Conservation (phyloP, 2,113 vertebrate species). For the Cardinalis cardinalis region DNA sequence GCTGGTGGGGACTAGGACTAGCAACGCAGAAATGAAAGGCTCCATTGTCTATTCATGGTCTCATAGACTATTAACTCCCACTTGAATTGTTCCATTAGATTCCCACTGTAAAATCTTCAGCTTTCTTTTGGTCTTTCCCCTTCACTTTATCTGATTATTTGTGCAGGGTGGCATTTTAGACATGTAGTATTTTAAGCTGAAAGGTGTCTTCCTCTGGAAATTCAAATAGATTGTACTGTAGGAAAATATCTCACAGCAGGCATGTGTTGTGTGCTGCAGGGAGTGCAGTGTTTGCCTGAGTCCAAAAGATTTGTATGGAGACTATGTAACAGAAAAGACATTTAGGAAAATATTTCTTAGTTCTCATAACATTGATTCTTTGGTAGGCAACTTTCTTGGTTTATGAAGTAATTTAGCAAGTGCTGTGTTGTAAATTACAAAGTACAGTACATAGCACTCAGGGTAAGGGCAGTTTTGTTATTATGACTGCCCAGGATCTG, state of each 20-base stretch:
- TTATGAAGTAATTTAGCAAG: conserved; percentile 39
- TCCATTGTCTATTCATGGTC: conserved; percentile 13
- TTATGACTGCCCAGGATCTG: conserved; percentile 50
- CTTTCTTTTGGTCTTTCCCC: neutral
- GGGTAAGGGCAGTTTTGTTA: conserved; percentile 47
- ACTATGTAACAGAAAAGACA: conserved; percentile 14
- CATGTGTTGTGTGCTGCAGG: neutral
- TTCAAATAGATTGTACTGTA: neutral
- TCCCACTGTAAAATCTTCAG: neutral
- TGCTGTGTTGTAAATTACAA: conserved; percentile 42
- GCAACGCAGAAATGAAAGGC: neutral
- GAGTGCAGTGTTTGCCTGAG: neutral
- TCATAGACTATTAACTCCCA: neutral
- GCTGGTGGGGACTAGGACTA: neutral
- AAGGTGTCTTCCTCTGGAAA: neutral
- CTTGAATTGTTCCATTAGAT: neutral
- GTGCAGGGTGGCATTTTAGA: neutral
- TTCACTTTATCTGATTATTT: neutral
- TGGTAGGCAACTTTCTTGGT: conserved; percentile 6
- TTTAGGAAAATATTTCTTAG: conserved; percentile 25
- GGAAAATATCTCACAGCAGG: neutral
- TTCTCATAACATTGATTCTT: conserved; percentile 26
- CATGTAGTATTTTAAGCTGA: neutral
- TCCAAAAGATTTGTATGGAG: conserved; percentile 2
- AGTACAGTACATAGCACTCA: conserved; percentile 18